Evolutionary conservation across 1,140 invertebrate genomes (phyloP), one percentile per base, ranked within the genome.

Genomic region (Pissodes strobi): DNA sequence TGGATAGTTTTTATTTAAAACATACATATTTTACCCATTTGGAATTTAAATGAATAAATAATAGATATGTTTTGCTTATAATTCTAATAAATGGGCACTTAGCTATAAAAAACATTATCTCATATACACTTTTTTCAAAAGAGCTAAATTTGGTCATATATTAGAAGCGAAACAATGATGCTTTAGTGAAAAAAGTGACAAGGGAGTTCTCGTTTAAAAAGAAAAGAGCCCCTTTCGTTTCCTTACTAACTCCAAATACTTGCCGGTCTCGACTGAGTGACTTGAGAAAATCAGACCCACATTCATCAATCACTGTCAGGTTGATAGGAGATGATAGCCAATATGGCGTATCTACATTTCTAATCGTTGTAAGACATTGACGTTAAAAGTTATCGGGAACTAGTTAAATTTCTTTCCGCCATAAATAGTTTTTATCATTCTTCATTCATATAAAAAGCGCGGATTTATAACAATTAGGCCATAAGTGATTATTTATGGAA

Each of bases 301-400:
- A 70, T 72, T 71, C 69, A 72, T 72, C 71, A 72, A 72, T 72
- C 71, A 66, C 64, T 64, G 71, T 72, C 71, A 69, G 34, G 49
- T 60, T 58, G 71, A 72, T 72, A 65, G 57, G 52, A 67, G 67
- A 70, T 68, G 70, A 72, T 69, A 72, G 61, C 69, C 71, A 72
- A 72, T 72, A 72, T 72, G 71, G 63, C 69, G 69, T 67, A 69
- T 68, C 67, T 67, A 68, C 69, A 71, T 52, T 60, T 66, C 69
- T 72, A 72, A 72, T 72, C 71, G 69, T 71, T 71, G 69, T 72
- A 69, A 70, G 67, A 69, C 71, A 72, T 72, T 70, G 70, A 70
- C 71, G 70, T 69, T 72, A 68, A 64, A 69, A 68, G 51, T 71
- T 66, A 69, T 61, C 60, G 37, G 51, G 15, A 62, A 56, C 45